Base-by-base conservation (phyloP, 37 sponge, comb jelly and placozoan species). In the Petrosia ficiformis region DNA sequence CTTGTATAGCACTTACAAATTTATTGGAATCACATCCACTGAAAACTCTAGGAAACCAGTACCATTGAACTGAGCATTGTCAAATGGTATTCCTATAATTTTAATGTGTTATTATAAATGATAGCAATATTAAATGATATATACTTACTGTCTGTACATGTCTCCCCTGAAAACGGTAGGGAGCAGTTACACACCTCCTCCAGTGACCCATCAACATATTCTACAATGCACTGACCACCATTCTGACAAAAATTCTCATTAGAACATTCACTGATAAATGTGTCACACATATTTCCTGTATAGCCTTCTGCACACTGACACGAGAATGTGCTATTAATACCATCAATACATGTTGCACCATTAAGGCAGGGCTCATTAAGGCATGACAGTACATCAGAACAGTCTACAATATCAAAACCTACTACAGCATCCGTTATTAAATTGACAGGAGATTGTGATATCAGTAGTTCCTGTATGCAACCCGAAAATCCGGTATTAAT, bases 161-260 rank as follows among this genome's bases (percentile, higher is more conserved):
- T n/a, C n/a, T n/a, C n/a, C n/a, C 85, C 90, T 26, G 70, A 39
- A 42, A 67, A 90, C 1, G 90, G 90, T 28, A 84, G 69, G n/a
- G 71, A 80, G 71, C 90, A 90, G 68, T 77, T 52, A 66, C 90
- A 90, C 26, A 28, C 19, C 43, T 69, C 72, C 6, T 41, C 78
- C 33, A 1, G 0, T 14, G 28, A 38, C 0, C 71, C 82, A 81
- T 76, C 64, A 3, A 8, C 70, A 31, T 25, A 36, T 4, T 26
- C 33, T 24, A 31, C 39, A 16, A 77, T 41, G 33, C 65, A 84
- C 37, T 44, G 48, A 14, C 77, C 82, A 32, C 78, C 82, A 73
- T 81, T 84, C 40, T 67, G 69, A 67, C 82, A 82, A 24, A 59
- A 44, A 56, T 54, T 74, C 11, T 1, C 59, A 30, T 39, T 59